phyloP scores from a whole-genome alignment of 92 coral and sea anemone genomes.

The Epizoanthus stellaris region DNA sequence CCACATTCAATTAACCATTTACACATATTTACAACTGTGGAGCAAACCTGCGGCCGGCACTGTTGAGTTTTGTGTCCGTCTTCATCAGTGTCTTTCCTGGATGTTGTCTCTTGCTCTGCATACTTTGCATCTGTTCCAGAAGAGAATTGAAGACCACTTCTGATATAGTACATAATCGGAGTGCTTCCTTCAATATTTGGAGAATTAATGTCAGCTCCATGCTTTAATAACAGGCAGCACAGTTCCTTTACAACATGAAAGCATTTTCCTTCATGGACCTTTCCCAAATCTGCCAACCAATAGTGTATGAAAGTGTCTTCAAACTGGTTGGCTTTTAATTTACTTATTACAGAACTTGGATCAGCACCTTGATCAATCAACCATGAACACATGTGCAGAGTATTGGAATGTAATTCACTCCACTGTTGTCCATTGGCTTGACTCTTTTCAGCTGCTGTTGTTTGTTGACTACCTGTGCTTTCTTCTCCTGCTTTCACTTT shows the following conservation, averaged over 20 bases:
- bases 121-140: neutral
- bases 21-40: neutral
- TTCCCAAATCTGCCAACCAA: neutral
- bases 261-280: neutral
- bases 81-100: too few relatives aligned
- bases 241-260: neutral
- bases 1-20: constrained; percentile 13
- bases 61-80: neutral
- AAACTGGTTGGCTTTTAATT: neutral
- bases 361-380: neutral
- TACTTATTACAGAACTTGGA: neutral
- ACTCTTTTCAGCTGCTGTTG: too few relatives aligned
- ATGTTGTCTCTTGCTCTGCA: too few relatives aligned
- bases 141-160: neutral
- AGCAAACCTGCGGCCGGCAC: neutral
- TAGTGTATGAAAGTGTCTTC: neutral
- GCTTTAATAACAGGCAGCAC: neutral
- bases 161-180: neutral
- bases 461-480: neutral
- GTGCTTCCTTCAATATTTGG: neutral
- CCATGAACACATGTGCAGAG: constrained; percentile 18
- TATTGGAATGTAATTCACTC: neutral
- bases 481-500: neutral
- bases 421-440: neutral
- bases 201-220: constrained; percentile 22